Evolutionary conservation across 2,797 vertebrate genomes (phyloP).

Genomic region (Lacerta agilis): DNA sequence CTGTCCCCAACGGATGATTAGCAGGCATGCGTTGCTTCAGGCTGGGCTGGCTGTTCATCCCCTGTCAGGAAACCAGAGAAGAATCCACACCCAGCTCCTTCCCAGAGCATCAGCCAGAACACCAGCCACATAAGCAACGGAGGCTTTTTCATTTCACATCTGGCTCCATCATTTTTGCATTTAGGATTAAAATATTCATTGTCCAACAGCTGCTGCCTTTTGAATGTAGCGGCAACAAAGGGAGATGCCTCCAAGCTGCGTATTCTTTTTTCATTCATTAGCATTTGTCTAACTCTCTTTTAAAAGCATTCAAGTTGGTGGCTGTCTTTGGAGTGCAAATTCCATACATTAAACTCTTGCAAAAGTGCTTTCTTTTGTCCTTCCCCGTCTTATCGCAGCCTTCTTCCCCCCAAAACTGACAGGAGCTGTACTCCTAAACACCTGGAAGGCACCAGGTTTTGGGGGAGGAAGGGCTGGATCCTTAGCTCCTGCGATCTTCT

Average conservation of each 20-base stretch:
- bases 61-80: neutral
- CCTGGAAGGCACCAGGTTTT: no score
- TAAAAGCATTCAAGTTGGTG: no score
- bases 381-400: no score
- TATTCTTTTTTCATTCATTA: fast-evolving
- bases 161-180: neutral
- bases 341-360: no score
- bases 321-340: no score
- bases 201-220: neutral
- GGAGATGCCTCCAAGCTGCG: neutral
- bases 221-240: fast-evolving
- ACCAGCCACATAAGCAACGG: neutral
- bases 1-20: neutral
- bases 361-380: no score
- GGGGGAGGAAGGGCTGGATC: no score
- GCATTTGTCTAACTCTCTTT: neutral
- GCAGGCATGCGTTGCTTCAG: fast-evolving
- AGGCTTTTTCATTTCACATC: neutral
- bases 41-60: fast-evolving
- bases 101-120: fast-evolving
- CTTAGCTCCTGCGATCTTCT: no score
- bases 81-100: neutral
- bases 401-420: no score
- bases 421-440: no score
- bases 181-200: neutral